These are phyloP conservation scores for Ptychobarbus kaznakovi DNA, from an alignment of 2,797 vertebrate genomes.

Conservation along the genomic window DNA sequence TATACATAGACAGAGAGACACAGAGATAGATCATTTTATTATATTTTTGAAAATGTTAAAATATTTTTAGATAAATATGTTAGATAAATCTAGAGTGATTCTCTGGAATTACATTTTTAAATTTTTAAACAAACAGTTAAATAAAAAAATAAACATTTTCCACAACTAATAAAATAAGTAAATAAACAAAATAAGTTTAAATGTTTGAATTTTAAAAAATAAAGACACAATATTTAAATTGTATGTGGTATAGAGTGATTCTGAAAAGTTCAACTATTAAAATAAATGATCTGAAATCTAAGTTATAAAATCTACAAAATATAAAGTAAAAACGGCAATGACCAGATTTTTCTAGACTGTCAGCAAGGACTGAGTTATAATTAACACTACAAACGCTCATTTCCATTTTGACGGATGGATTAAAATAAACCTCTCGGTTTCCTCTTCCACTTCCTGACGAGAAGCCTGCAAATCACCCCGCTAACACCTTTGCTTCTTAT, in stretches of 20 bases:
- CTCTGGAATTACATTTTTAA: background rate
- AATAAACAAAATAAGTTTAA: background rate
- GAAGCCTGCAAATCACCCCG: constrained; percentile 42
- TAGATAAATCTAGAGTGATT: background rate
- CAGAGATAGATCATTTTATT: background rate
- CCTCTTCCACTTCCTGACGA: constrained; percentile 6
- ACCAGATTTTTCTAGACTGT: background rate
- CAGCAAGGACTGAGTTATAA: background rate
- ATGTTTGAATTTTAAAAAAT: background rate
- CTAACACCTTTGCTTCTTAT: constrained; percentile 40
- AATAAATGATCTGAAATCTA: background rate
- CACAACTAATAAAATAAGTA: background rate
- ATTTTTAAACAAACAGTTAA: background rate
- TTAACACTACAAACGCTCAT: background rate
- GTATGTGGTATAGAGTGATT: background rate
- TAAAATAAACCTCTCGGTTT: constrained; percentile 37
- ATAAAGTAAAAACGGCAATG: too few relatives aligned
- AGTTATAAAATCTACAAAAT: background rate
- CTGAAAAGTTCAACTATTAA: background rate
- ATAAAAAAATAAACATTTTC: background rate
- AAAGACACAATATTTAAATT: background rate
- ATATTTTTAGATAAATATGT: background rate
- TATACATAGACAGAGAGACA: background rate
- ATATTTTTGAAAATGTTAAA: too few relatives aligned
- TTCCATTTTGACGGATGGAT: constrained; percentile 5